Conservation (phyloP, 2,888 invertebrate species). For the Hirtodrosophila alboralis region DNA sequence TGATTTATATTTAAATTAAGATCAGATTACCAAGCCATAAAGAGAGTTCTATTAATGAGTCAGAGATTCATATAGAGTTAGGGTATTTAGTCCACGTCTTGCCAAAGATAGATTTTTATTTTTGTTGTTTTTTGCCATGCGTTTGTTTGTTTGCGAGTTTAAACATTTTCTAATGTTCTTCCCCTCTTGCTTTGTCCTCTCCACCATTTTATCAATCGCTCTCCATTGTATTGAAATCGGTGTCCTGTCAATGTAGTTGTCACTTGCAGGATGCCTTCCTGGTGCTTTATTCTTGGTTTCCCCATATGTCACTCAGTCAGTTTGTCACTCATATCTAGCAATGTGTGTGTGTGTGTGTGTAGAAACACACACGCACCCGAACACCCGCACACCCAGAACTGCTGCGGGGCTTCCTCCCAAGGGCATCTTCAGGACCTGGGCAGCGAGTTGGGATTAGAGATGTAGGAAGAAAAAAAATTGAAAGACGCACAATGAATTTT, state of each 20-base stretch:
- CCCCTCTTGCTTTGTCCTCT: neutral
- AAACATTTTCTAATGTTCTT: conserved; percentile 14
- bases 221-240: conserved; percentile 42
- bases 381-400: neutral
- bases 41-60: no score
- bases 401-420: no score
- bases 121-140: conserved; percentile 6
- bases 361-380: conserved; percentile 6
- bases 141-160: conserved; percentile 20
- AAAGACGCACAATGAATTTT: no score
- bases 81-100: neutral
- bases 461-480: no score
- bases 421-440: no score
- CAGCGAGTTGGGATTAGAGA: no score
- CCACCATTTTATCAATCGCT: neutral
- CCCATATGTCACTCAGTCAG: conserved; percentile 18
- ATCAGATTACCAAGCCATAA: no score
- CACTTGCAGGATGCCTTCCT: conserved; percentile 28
- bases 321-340: conserved; percentile 17
- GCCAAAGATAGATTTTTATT: neutral
- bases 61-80: neutral
- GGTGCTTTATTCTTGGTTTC: conserved; percentile 35
- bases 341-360: no score
- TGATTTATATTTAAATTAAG: no score
- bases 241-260: conserved; percentile 56